Evolutionary conservation across 2,888 invertebrate genomes (phyloP), one percentile per base, ranked within the genome.

Genomic region (Automeris io): DNA sequence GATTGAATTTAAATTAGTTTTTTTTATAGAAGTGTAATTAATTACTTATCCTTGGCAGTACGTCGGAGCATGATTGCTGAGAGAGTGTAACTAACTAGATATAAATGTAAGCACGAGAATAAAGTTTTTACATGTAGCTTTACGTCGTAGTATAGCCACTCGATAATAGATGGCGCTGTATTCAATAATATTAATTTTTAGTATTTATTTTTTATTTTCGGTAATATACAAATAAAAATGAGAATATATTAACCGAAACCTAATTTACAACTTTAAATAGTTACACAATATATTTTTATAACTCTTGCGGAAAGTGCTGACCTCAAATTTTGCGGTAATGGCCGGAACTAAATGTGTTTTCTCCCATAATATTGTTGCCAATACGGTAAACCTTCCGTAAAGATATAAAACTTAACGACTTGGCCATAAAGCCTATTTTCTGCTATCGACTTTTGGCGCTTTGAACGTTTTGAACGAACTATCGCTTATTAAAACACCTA

Each of bases 121-220:
- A n/a, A 37, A 49, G 54, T 34, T 25, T 26, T 9, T 45, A 42
- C 35, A 37, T 18, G 57, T 53, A 36, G 36, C 31, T 16, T 40
- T 2, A 37, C 45, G 35, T 47, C 38, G 31, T 51, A 70, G 77
- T 83, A 62, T 63, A 24, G 73, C 83, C 67, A 77, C 71, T 78
- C 78, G 61, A 60, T 62, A 66, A 60, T 43, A 80, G 83, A 77
- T 83, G 82, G 81, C 82, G 73, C 50, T 75, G 49, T 43, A n/a
- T 3, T 33, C 3, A 16, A 13, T 26, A 32, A 2, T 12, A 7
- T 6, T 4, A 25, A 11, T 11, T 24, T 7, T 19, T 29, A n/a
- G n/a, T n/a, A n/a, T n/a, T n/a, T n/a, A n/a, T n/a, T n/a, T n/a
- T n/a, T n/a, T n/a, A 12, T 13, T 9, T 23, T 11, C 1, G 7